Percentiles rank a stretch among this genome's conserved stretches.
phyloP scores from a whole-genome alignment of 2,113 vertebrate genomes.

The Hylia prasina region DNA sequence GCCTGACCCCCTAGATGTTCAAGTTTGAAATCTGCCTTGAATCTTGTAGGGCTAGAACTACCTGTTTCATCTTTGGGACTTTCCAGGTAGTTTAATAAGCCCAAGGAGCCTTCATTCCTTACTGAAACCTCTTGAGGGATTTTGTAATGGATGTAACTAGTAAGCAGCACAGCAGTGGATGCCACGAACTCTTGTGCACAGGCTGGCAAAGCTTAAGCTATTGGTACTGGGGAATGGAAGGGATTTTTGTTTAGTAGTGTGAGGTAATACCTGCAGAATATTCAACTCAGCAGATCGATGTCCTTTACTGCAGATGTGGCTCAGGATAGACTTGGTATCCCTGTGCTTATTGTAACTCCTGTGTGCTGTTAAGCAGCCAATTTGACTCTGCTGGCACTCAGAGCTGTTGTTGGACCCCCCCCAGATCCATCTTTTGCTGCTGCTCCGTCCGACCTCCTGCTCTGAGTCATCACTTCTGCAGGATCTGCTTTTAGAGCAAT shows the following conservation, averaged over 20 bases:
- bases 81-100: constrained; percentile 30
- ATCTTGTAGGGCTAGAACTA: neutral
- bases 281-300: neutral
- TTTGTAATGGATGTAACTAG: constrained; percentile 16
- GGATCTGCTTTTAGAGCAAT: neutral
- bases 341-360: neutral
- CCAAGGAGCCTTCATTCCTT: constrained; percentile 2
- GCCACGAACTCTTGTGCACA: neutral
- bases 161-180: neutral
- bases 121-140: constrained; percentile 15
- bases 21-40: constrained; percentile 34
- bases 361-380: neutral
- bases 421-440: neutral
- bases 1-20: neutral
- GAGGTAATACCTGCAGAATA: neutral
- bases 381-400: neutral
- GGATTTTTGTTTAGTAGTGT: neutral
- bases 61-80: neutral
- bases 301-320: neutral
- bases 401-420: neutral
- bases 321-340: neutral
- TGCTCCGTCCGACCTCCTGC: neutral
- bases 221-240: neutral
- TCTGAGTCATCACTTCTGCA: neutral
- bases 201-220: neutral